Evolutionary conservation across 2,797 vertebrate genomes (phyloP).

Genomic region (Peromyscus aztecus): DNA sequence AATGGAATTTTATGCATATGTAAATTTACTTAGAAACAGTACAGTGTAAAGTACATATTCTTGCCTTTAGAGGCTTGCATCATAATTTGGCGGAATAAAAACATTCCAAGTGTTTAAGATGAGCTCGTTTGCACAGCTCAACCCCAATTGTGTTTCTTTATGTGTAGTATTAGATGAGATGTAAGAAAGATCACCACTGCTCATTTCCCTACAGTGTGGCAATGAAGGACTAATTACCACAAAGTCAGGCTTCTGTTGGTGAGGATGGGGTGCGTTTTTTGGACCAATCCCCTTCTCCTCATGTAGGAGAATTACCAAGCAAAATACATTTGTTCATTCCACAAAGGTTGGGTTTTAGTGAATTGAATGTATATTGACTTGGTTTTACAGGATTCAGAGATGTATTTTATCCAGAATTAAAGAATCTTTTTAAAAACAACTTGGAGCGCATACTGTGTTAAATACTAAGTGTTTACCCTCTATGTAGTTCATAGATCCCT

Average conservation of each 20-base stretch:
- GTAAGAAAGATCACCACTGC: not conserved
- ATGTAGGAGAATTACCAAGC: conserved; percentile 9
- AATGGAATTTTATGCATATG: not conserved
- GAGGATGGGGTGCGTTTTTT: not conserved
- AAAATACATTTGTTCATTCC: conserved; percentile 16
- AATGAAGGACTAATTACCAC: not conserved
- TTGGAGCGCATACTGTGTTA: not conserved
- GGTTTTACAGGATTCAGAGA: conserved; percentile 13
- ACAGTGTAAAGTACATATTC: not conserved
- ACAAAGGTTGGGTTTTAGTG: not conserved
- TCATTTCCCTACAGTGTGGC: not conserved
- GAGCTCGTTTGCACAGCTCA: conserved; percentile 18
- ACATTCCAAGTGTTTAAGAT: conserved; percentile 17
- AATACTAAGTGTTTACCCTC: conserved; percentile 35
- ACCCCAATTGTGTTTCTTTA: conserved; percentile 13
- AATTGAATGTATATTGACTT: not conserved
- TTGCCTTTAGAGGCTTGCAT: not conserved
- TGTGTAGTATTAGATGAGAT: not conserved
- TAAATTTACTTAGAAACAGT: not conserved
- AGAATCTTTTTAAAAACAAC: conserved; percentile 28
- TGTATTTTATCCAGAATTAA: conserved; percentile 14
- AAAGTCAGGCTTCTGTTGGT: not conserved
- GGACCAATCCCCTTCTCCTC: not conserved
- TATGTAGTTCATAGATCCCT: not conserved
- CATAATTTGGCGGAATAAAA: conserved; percentile 11